Evolutionary conservation across 92 coral and sea anemone species (phyloP), one percentile per base, ranked within the genome.

Genomic region (Bergia puertoricense): DNA sequence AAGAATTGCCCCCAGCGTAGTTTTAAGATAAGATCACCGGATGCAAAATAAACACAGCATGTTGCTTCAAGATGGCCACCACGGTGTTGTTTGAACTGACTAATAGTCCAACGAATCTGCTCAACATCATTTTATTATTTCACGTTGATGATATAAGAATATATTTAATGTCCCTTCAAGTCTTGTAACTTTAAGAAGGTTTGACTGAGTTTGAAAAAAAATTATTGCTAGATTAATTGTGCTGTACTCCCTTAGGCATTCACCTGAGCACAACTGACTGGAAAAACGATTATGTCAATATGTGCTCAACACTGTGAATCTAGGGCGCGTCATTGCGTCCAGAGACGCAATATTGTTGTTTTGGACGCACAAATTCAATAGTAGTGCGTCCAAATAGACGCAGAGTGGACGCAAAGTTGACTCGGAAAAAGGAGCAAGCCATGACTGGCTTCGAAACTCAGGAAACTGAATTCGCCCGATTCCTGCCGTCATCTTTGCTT

Each of bases 201-300:
- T 72, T 72, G 76, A 72, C 41, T 72, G 1, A 42, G 30, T 42
- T 72, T 36, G 30, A 13, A 36, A 8, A 72, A 16, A 30, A 72
- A 16, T 36, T 72, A 72, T 72, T 16, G 13, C 74, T 20, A 22
- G 10, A 69, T 36, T 15, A 15, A 72, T 72, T 72, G 2, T 4
- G n/a, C 43, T 72, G 30, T 72, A 72, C 76, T 72, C 76, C 76
- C 11, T 30, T 30, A 30, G 43, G 76, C 76, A 72, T 72, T 72
- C 15, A 66, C 72, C 30, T 30, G 30, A 51, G 57, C 76, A 20
- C 74, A 72, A 72, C 76, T 72, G 76, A 72, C 76, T 72, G 76
- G 39, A 23, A 30, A 72, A 72, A 72, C 76, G 76, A 30, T 30
- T 72, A 72, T 72, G 76, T 36, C 8, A 41, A 30, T 30, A 30